Evolutionary conservation across 2,888 invertebrate species (phyloP).

Genomic region (Drosophila dives): DNA sequence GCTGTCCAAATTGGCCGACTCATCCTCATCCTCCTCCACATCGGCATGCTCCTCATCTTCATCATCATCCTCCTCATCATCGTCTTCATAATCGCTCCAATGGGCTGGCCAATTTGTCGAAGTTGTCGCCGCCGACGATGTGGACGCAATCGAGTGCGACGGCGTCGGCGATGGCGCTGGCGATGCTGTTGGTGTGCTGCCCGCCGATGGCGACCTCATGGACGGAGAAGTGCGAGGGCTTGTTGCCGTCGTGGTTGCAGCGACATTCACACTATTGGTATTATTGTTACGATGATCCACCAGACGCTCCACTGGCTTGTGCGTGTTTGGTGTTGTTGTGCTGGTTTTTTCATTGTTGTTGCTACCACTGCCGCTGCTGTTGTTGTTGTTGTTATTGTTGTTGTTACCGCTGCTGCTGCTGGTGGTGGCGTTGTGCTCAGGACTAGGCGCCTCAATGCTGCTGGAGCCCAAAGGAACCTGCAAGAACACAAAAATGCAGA

Average conservation of each 20-base stretch:
- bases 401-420: conserved; percentile 68
- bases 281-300: conserved; percentile 74
- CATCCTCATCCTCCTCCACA: conserved; percentile 48
- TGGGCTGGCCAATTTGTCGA: conserved; percentile 81
- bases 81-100: conserved; percentile 77
- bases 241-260: conserved; percentile 24
- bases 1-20: conserved; percentile 62
- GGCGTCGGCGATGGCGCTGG: conserved; percentile 82
- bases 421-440: conserved; percentile 59
- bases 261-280: conserved; percentile 36
- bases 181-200: conserved; percentile 80
- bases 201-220: conserved; percentile 73
- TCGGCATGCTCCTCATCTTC: conserved; percentile 52
- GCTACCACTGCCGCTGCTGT: conserved; percentile 11
- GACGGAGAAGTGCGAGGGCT: conserved; percentile 54
- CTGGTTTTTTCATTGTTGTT: conserved; percentile 16
- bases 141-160: conserved; percentile 80
- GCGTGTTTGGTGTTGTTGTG: conserved; percentile 50
- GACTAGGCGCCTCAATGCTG: conserved; percentile 78
- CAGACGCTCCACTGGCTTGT: conserved; percentile 65
- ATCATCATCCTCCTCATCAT: conserved; percentile 55
- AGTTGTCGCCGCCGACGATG: conserved; percentile 76
- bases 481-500: not conserved
- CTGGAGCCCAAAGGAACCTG: conserved; percentile 75
- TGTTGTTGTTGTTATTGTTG: conserved; percentile 51